Evolutionary conservation across 2,797 vertebrate species (phyloP).

Genomic region (Intellagama lesueurii): DNA sequence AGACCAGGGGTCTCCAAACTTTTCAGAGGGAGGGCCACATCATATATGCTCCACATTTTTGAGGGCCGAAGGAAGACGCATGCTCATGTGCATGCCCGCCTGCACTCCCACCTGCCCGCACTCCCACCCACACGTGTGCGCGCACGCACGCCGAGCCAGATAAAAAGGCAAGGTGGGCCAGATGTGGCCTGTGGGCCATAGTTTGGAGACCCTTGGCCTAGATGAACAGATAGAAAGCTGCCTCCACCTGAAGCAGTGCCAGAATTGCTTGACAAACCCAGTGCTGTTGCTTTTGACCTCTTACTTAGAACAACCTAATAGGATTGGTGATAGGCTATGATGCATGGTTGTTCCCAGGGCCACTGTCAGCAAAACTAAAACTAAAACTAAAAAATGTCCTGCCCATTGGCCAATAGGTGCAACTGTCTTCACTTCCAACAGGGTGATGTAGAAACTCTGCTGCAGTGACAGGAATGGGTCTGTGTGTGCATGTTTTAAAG

Average conservation of each 20-base stretch:
- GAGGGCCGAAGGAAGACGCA: too few species aligned
- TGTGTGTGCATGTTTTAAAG: not conserved
- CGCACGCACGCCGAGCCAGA: too few species aligned
- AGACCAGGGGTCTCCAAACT: too few species aligned
- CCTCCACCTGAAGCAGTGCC: not conserved
- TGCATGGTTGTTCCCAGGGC: not conserved
- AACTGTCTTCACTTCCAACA: not conserved
- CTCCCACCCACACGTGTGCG: too few species aligned
- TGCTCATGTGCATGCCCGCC: too few species aligned
- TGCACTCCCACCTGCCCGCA: too few species aligned
- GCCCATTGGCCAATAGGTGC: not conserved
- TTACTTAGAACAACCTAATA: not conserved
- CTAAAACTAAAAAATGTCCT: not conserved
- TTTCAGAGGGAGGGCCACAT: too few species aligned
- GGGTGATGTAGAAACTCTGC: not conserved
- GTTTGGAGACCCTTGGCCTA: too few species aligned
- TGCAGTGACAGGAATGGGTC: not conserved
- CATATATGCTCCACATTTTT: too few species aligned
- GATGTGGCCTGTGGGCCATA: too few species aligned
- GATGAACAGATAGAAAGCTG: not conserved
- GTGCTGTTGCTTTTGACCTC: not conserved
- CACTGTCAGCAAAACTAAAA: not conserved
- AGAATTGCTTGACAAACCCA: not conserved
- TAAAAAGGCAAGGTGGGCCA: too few species aligned
- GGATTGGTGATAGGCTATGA: not conserved